Conservation (phyloP, 2,888 invertebrate species). For the Lumbricus terrestris region DNA sequence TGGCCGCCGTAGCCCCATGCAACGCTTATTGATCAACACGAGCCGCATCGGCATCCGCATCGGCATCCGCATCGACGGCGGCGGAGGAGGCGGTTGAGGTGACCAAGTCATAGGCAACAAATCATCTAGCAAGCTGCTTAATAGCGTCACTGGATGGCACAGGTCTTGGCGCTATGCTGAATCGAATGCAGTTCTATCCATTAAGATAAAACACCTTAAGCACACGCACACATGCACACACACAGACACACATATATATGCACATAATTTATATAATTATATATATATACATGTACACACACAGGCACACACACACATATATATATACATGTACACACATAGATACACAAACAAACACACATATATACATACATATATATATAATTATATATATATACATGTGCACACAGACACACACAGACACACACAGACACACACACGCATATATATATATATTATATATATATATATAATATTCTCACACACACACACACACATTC, state of each 20-base stretch:
- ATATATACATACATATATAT: background rate
- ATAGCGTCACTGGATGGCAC: background rate
- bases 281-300: no score
- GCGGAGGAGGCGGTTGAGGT: no score
- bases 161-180: background rate
- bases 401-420: background rate
- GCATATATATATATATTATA: background rate
- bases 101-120: background rate
- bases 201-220: conserved; percentile 3
- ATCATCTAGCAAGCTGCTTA: background rate
- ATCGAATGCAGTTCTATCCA: conserved; percentile 3
- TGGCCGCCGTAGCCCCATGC: background rate
- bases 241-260: background rate
- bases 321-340: no score
- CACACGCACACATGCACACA: background rate
- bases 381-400: background rate
- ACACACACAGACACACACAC: background rate
- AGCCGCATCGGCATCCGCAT: no score
- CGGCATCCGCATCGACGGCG: no score
- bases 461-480: no score
- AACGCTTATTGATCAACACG: no score
- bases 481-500: background rate
- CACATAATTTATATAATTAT: no score
- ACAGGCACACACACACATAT: no score
- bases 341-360: no score